Conservation (phyloP, 2,113 vertebrate genomes). For the Peucedramus taeniatus region DNA sequence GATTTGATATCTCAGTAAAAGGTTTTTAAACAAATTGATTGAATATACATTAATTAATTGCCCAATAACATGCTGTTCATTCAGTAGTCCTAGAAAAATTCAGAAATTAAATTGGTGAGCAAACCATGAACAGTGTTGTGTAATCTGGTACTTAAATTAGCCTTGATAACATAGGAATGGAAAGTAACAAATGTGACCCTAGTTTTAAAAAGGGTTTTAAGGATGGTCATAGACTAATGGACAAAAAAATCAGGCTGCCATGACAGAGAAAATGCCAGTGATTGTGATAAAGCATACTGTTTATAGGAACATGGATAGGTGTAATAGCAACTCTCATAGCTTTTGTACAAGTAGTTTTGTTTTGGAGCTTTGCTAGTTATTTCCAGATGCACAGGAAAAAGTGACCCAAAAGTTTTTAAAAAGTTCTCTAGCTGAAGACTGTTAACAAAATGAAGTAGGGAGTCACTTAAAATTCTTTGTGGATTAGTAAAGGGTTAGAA, state of each 20-base stretch:
- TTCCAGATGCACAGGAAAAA: not conserved
- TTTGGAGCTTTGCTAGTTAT: not conserved
- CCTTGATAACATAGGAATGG: not conserved
- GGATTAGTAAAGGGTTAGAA: not conserved
- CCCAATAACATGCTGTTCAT: not conserved
- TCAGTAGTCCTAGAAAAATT: not conserved
- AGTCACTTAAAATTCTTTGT: not conserved
- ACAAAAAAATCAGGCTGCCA: not conserved
- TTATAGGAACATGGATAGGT: not conserved
- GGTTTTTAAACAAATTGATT: not conserved
- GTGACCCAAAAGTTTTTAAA: not conserved
- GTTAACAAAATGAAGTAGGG: not conserved
- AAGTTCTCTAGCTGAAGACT: not conserved
- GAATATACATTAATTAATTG: not conserved
- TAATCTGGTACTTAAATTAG: not conserved
- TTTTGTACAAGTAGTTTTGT: not conserved
- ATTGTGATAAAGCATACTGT: not conserved
- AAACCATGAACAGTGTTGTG: not conserved
- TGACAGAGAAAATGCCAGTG: not conserved
- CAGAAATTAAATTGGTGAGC: not conserved
- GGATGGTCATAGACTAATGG: not conserved
- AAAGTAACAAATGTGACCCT: not conserved
- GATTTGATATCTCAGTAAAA: not conserved
- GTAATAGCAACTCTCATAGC: not conserved
- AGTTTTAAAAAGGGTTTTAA: not conserved